Evolutionary conservation across 2,113 vertebrate genomes (phyloP).

Genomic region (Sterrhoptilus dennistouni): DNA sequence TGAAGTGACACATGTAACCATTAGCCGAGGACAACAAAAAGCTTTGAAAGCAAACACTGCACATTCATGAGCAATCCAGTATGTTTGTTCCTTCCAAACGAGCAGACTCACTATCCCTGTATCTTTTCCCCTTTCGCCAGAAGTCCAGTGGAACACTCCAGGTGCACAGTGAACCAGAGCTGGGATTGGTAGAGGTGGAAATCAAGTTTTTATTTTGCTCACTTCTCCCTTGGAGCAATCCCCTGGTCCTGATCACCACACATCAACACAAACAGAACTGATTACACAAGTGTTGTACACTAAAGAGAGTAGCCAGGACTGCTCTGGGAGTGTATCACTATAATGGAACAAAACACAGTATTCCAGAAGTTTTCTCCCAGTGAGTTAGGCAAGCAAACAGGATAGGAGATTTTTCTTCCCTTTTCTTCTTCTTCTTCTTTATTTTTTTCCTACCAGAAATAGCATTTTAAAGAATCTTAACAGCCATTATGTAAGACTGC

Average conservation of each 20-base stretch:
- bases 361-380: not conserved
- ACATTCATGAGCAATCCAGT: not conserved
- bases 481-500: not conserved
- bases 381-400: not conserved
- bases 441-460: not conserved
- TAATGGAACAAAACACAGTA: not conserved
- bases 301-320: not conserved
- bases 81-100: not conserved
- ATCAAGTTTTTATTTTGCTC: not conserved
- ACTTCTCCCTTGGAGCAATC: not conserved
- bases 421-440: not conserved
- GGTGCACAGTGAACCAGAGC: not conserved
- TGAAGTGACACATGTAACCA: not conserved
- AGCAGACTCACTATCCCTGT: not conserved
- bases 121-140: not conserved
- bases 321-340: not conserved
- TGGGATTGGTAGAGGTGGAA: not conserved
- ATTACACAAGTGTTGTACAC: not conserved
- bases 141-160: not conserved
- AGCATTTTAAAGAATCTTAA: not conserved
- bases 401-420: not conserved
- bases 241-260: fast-evolving
- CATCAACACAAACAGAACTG: not conserved
- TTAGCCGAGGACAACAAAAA: not conserved
- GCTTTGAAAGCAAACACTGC: not conserved